Conservation (phyloP, 2,113 vertebrate genomes). For the Alaudala cheleensis region DNA sequence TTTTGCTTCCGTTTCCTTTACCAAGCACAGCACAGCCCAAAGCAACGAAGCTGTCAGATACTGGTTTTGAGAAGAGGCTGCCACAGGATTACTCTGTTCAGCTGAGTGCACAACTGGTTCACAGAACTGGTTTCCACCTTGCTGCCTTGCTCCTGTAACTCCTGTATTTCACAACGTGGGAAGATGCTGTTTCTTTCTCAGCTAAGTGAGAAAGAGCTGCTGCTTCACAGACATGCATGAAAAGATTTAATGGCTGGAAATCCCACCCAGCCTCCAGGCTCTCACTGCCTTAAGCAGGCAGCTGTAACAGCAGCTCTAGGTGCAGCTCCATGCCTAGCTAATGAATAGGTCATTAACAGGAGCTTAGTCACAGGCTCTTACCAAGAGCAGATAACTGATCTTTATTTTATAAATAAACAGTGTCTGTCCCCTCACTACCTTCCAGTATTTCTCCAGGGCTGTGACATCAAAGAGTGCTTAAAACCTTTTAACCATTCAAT, state of each 20-base stretch:
- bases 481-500: slow-evolving; percentile 40
- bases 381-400: slow-evolving; percentile 68
- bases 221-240: neutral
- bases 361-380: slow-evolving; percentile 17
- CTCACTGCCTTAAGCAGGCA: neutral
- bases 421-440: neutral
- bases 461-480: slow-evolving; percentile 50
- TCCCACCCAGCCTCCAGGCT: neutral
- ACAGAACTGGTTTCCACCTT: no score
- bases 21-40: neutral
- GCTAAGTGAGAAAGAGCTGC: slow-evolving; percentile 1
- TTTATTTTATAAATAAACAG: slow-evolving; percentile 70
- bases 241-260: slow-evolving; percentile 10
- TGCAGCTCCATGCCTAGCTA: slow-evolving; percentile 3
- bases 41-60: neutral
- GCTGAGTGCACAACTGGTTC: neutral
- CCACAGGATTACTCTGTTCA: fast-evolving
- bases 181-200: neutral
- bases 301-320: neutral
- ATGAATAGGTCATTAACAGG: slow-evolving; percentile 59
- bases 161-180: neutral
- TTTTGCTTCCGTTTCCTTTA: neutral
- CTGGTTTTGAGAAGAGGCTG: neutral
- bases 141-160: neutral
- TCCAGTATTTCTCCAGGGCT: slow-evolving; percentile 33